Conservation (phyloP, 2,888 invertebrate species). For the Alsophila aescularia region DNA sequence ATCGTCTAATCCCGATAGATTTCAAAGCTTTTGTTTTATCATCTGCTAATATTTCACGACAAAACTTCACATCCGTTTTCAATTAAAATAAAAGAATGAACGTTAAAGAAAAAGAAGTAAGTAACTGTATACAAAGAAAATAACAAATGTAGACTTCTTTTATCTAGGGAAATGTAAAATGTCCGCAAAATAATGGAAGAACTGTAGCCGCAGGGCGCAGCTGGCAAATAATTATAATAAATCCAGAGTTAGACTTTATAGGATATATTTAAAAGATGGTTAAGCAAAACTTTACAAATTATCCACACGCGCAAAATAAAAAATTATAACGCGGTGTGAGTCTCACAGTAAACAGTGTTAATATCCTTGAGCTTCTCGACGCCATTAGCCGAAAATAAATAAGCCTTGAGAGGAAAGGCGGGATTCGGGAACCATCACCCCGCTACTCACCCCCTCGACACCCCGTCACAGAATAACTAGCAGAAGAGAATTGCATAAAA, state of each 20-base stretch:
- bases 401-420: slow-evolving; percentile 65
- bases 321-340: slow-evolving; percentile 59
- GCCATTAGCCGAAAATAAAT: slow-evolving; percentile 77
- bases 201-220: not conserved
- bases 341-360: slow-evolving; percentile 65
- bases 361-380: slow-evolving; percentile 70
- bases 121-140: too few species aligned
- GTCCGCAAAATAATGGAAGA: too few species aligned
- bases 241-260: not conserved
- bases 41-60: too few species aligned
- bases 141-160: too few species aligned
- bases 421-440: slow-evolving; percentile 64
- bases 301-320: slow-evolving; percentile 37
- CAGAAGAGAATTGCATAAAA: not conserved
- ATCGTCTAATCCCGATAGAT: too few species aligned
- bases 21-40: too few species aligned
- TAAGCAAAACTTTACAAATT: not conserved
- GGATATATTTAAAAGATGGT: not conserved
- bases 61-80: too few species aligned
- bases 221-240: not conserved
- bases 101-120: too few species aligned
- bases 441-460: slow-evolving; percentile 17
- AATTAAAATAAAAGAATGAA: too few species aligned
- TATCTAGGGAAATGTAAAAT: too few species aligned
- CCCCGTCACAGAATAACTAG: not conserved